Base-by-base conservation (phyloP, 2,888 invertebrate species). In the Lamproptera curius region DNA sequence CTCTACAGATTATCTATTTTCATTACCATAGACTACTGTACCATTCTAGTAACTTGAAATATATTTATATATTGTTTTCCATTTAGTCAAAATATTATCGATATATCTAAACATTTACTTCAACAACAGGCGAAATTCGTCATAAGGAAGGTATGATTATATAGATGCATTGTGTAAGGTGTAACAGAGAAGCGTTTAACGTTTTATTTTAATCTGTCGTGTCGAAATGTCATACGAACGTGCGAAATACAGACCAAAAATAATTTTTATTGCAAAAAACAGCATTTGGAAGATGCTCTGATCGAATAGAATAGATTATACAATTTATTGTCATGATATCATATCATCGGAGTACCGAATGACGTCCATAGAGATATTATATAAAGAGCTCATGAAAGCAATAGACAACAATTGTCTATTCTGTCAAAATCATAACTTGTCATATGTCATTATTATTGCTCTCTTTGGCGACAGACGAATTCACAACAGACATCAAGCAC, bases 251-350 rank as follows among this genome's bases (percentile, higher is more conserved):
- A 31, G 28, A 37, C 6, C 36, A 35, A 35, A 17, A 34, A 46
- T 26, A 35, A n/a, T 13, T 6, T 36, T 43, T 41, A 46, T 31
- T 46, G 41, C 41, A 16, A 36, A 47, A n/a, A 11, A 40, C 26
- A 17, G 39, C 34, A 35, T 26, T 26, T 13, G 1, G 40, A 1
- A 15, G 20, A 41, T 26, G 34, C 35, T 10, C 8, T 40, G 31
- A 42, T 42, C 54, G 55, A 79, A 83, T 81, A 81, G 65, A 73
- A 66, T 59, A n/a, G n/a, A 63, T 70, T 72, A 38, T 34, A 38
- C 64, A 72, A 74, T 66, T 83, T 86, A 86, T 85, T 86, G 85
- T 85, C 85, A 85, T 78, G 76, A 76, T 75, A 67, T 65, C 75
- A 65, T 70, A 61, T 68, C 68, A 63, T 68, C 65, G 53, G 61